Conservation (phyloP, 1,140 invertebrate species). For the Metaphire vulgaris region DNA sequence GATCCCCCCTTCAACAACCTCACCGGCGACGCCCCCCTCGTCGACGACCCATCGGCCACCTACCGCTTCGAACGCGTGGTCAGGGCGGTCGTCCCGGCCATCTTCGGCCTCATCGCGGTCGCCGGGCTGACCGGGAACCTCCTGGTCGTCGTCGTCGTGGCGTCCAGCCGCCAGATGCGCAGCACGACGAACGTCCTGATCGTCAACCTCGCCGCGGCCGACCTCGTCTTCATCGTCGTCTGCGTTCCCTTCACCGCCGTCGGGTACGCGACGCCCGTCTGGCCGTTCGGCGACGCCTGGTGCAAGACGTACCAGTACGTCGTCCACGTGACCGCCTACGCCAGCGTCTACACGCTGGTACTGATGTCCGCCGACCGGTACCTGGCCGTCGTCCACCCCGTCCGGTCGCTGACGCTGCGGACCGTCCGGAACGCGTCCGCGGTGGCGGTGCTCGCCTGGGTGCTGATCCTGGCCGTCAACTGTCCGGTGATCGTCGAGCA, state of each 20-base stretch:
- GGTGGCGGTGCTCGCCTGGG: conserved; percentile 67
- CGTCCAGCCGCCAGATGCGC: too few relatives aligned
- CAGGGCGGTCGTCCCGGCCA: conserved; percentile 62
- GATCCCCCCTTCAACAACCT: too few relatives aligned
- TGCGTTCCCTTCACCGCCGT: conserved; percentile 68
- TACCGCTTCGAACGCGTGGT: conserved; percentile 37
- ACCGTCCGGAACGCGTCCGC: conserved; percentile 75
- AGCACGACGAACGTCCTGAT: too few relatives aligned
- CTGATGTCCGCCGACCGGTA: too few relatives aligned
- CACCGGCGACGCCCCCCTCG: too few relatives aligned
- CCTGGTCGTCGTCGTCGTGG: conserved; percentile 75
- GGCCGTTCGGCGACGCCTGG: conserved; percentile 85
- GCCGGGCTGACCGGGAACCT: conserved; percentile 89
- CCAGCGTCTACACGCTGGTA: too few relatives aligned
- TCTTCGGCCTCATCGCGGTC: conserved; percentile 74
- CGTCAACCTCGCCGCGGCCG: too few relatives aligned
- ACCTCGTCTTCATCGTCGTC: too few relatives aligned
- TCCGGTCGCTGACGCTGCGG: conserved; percentile 75
- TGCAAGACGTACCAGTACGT: conserved; percentile 77
- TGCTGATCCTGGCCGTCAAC: conserved; percentile 64
- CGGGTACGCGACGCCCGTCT: conserved; percentile 54
- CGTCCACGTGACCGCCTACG: too few relatives aligned
- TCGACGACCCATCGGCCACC: too few relatives aligned
- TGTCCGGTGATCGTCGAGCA: conserved; percentile 70
- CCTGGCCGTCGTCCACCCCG: too few relatives aligned